Evolutionary conservation across 2,797 vertebrate genomes (phyloP), one percentile per base, ranked within the genome.

Genomic region (Sternotherus odoratus): DNA sequence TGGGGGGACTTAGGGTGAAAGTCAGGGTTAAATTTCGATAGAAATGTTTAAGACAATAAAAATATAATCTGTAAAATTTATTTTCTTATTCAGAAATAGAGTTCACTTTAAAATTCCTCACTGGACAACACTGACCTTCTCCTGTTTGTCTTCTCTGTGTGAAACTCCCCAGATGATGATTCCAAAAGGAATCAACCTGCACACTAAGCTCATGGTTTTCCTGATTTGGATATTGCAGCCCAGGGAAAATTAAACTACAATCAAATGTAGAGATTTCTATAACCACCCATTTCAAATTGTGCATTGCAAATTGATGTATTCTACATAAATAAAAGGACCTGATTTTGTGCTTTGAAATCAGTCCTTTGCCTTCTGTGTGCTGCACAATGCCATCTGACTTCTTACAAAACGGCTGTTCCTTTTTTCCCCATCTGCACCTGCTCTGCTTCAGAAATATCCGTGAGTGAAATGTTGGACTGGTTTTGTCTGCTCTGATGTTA

Each of bases 271-370:
- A 97, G 19, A 33, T 97, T 97, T 97, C 93, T 96, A 91, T 95
- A 98, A 97, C 96, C 96, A 95, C 94, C 90, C 93, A 94, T 98
- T 97, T 97, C 92, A 96, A 93, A 96, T 93, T 91, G 94, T 82
- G 85, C 15, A 92, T 97, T 95, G 86, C 91, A 91, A 98, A 98
- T 97, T 94, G 97, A 95, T 94, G 96, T 91, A 97, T 98, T 98
- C 96, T 97, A 84, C 94, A 89, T 97, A 97, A 96, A 97, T 98
- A 95, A 98, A 98, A 97, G 97, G 92, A 96, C 88, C 95, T 97
- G 98, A 98, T 98, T 98, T 96, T 57, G 91, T 96, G 96, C 97
- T 98, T 97, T 96, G 96, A 97, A 97, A 94, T 88, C 95, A 93
- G 88, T 96, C 94, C 51, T 92, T 96, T 97, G 94, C 97, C 96